phyloP scores from a whole-genome alignment of 2,797 vertebrate genomes.

The Lepidocolaptes lacrymiger region DNA sequence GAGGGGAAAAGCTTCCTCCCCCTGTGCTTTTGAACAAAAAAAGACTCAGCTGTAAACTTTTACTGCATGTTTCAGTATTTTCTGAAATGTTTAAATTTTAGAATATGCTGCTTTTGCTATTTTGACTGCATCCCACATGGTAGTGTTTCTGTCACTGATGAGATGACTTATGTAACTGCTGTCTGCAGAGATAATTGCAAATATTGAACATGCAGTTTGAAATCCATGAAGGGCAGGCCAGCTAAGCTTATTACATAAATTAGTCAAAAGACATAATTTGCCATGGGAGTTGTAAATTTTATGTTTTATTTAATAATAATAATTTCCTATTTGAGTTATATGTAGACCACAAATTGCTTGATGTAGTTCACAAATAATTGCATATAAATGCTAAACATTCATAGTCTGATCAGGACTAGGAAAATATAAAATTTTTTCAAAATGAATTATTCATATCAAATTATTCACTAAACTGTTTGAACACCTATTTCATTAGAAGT shows the following conservation, averaged over 20 bases:
- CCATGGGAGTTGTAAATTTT: conserved; percentile 9
- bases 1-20: neutral
- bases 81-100: neutral
- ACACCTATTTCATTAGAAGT: neutral
- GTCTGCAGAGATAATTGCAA: conserved; percentile 45
- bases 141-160: neutral
- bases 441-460: conserved; percentile 1
- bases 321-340: conserved; percentile 5
- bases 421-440: neutral
- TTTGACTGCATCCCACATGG: neutral
- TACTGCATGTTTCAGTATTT: conserved; percentile 30
- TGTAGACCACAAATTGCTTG: neutral
- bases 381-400: neutral
- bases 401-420: neutral
- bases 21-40: neutral
- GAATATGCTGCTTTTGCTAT: neutral
- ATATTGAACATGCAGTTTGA: conserved; percentile 62
- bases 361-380: conserved; percentile 8
- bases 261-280: conserved; percentile 46
- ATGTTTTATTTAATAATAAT: conserved; percentile 28
- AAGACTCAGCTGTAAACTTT: neutral
- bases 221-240: conserved; percentile 45
- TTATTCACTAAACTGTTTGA: conserved; percentile 3
- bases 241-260: conserved; percentile 47
- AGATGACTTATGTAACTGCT: conserved; percentile 43